Evolutionary conservation across 2,888 invertebrate genomes (phyloP), one percentile per base, ranked within the genome.

Genomic region (Nycteola revayana): DNA sequence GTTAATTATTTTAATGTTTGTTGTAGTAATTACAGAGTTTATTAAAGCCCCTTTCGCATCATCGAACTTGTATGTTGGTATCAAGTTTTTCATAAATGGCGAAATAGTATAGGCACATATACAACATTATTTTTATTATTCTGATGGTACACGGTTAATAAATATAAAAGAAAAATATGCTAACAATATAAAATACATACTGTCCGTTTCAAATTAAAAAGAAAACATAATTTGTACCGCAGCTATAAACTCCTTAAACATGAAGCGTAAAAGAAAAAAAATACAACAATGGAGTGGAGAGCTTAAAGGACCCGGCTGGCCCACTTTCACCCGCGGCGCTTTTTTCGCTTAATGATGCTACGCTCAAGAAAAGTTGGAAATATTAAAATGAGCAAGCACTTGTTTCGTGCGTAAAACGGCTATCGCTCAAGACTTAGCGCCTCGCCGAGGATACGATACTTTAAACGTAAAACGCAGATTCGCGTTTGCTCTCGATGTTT

Each of bases 331-430:
- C 64, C 65, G 45, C 60, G 64, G 70, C 74, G 70, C 68, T 74
- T 82, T 80, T 75, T 79, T 80, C 75, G 67, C 77, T 71, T 85
- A 87, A 85, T 85, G 86, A 84, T 79, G 74, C 68, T 62, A 62
- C 56, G 62, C 55, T 71, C 59, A 70, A 67, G 66, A 64, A 73
- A 85, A 81, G 69, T 82, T 79, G 81, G 75, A 75, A 83, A 82
- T 86, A 87, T 87, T 87, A 88, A 87, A 88, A 87, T 84, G 86
- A 85, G 80, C 82, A 73, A 82, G 83, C 79, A 82, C 84, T 86
- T 83, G 83, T 81, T 80, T 76, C 80, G 70, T 66, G 59, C 70
- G 76, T 75, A 73, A 85, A 83, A 74, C 77, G 75, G 68, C 75
- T 60, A 75, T 76, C 71, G 75, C 76, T 79, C 73, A 73, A 66